phyloP scores from a whole-genome alignment of 2,888 invertebrate genomes.

The Gasteruption jaculator region DNA sequence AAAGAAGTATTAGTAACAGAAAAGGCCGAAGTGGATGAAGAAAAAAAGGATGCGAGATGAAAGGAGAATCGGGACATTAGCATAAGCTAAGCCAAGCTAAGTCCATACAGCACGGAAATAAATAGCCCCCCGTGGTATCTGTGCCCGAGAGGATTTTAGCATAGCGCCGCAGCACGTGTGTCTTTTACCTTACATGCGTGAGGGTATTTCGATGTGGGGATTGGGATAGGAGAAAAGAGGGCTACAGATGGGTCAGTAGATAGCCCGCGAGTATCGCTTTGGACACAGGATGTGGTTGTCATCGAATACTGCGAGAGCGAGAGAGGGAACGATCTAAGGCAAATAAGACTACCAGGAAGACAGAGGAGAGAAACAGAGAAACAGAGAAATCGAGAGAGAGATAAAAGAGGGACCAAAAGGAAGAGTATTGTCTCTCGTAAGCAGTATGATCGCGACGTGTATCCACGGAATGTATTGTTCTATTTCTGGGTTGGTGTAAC shows the following conservation, averaged over 20 bases:
- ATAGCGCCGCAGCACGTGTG: slow-evolving; percentile 21
- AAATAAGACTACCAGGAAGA: no score
- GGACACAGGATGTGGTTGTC: slow-evolving; percentile 39
- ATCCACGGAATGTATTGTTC: slow-evolving; percentile 27
- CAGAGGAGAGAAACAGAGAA: no score
- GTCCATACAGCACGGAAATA: slow-evolving; percentile 47
- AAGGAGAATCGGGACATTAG: slow-evolving; percentile 42
- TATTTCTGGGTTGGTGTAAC: slow-evolving; percentile 24
- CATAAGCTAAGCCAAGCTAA: slow-evolving; percentile 45
- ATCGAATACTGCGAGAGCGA: slow-evolving; percentile 25
- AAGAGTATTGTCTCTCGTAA: slow-evolving; percentile 21
- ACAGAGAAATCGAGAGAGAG: no score
- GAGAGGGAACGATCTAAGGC: no score
- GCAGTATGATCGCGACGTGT: slow-evolving; percentile 21
- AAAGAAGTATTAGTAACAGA: slow-evolving; percentile 9
- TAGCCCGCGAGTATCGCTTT: slow-evolving; percentile 33
- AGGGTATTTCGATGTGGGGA: slow-evolving; percentile 5
- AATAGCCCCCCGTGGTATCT: slow-evolving; percentile 42
- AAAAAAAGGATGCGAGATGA: slow-evolving; percentile 27
- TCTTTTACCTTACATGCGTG: background rate
- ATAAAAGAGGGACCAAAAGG: slow-evolving; percentile 1
- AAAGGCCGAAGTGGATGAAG: slow-evolving; percentile 12
- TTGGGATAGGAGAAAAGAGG: slow-evolving; percentile 17
- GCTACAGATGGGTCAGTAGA: slow-evolving; percentile 39
- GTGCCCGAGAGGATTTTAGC: slow-evolving; percentile 33